Percentiles rank a stretch among this genome's conserved stretches.
Evolutionary conservation across 2,113 vertebrate genomes (phyloP).

Genomic region (Sciurus niger): DNA sequence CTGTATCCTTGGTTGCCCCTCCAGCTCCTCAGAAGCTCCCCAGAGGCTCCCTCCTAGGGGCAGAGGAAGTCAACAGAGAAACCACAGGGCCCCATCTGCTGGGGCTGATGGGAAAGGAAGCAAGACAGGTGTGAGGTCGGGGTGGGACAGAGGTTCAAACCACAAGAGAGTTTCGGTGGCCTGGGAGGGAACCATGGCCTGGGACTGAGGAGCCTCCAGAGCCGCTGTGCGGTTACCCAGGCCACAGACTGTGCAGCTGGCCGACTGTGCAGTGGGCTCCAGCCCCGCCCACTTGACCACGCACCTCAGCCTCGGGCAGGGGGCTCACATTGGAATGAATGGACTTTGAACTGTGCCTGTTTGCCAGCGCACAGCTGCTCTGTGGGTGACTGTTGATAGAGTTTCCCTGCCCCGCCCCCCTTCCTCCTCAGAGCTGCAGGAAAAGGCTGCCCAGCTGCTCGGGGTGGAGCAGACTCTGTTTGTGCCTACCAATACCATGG

Average conservation of each 20-base stretch:
- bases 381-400: background rate
- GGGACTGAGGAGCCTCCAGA: background rate
- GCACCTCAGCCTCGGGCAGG: background rate
- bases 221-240: background rate
- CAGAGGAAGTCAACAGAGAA: slow-evolving; percentile 77
- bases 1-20: background rate
- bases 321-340: background rate
- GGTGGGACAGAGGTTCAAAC: slow-evolving; percentile 63
- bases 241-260: background rate
- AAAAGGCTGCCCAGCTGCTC: slow-evolving; percentile 87
- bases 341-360: background rate
- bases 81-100: slow-evolving; percentile 78
- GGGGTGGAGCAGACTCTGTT: slow-evolving; percentile 91
- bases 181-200: background rate
- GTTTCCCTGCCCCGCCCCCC: background rate
- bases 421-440: slow-evolving; percentile 90
- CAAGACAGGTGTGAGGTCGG: slow-evolving; percentile 72
- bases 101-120: slow-evolving; percentile 80
- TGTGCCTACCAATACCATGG: slow-evolving; percentile 92
- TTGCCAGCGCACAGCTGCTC: background rate
- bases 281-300: background rate
- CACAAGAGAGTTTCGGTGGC: slow-evolving; percentile 58
- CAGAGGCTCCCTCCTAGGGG: background rate
- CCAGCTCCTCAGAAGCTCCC: background rate
- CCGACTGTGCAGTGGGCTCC: background rate